Base-by-base conservation (phyloP, 2,797 vertebrate genomes). In the Sebastes jordani region DNA sequence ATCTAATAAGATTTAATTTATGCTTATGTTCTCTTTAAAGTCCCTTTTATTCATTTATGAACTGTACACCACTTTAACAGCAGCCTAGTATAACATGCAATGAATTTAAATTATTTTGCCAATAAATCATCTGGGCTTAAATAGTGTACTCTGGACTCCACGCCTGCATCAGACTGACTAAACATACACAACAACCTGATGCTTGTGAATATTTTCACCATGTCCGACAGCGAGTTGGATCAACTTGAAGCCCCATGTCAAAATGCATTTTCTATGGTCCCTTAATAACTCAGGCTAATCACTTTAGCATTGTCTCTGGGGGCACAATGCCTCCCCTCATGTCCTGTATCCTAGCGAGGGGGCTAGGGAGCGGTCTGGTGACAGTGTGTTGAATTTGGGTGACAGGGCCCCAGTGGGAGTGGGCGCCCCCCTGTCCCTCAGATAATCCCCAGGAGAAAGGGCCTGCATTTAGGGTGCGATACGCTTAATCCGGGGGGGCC, bases 381-480 rank as follows among this genome's bases (percentile, higher is more conserved):
- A 86, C 70, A 85, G 87, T 91, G 91, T 94, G 93, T 92, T 94
- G 90, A 95, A 95, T 96, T 86, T 95, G 90, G 92, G 87, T 95
- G 95, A 95, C 95, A 94, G 93, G 83, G 85, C 76, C 88, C 80
- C 91, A 88, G 89, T 78, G 75, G 85, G 91, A 87, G 88, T 74
- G 81, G 88, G 79, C 63, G 70, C 83, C 85, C 87, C 83, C 81
- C 76, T 56, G 76, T 87, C 90, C 90, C 86, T 78, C 59, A 71
- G 76, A 88, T 95, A 95, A 96, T 96, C 95, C 94, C 90, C 88
- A 71, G 75, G 81, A 95, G 93, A 96, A 96, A 94, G 87, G 91
- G 83, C 55, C 84, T 27, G 88, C 90, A 93, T 95, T 96, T 93
- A 94, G 91, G 88, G 84, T 91, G 87, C 68, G 92, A 95, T 94